Conservation (phyloP, 2,888 invertebrate species). For the Apotomis capreana region DNA sequence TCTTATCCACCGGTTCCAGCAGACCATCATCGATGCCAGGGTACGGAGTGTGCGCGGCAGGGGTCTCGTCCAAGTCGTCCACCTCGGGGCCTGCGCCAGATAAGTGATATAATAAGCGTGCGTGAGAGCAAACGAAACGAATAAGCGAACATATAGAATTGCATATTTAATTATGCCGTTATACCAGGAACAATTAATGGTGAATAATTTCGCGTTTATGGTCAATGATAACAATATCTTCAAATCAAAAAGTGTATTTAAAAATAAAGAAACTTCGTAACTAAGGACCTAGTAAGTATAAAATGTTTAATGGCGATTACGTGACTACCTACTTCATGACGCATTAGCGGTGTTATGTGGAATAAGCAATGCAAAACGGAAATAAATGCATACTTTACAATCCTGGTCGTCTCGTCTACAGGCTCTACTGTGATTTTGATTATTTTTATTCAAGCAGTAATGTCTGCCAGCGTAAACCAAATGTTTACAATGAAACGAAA, state of each 20-base stretch:
- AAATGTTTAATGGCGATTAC: not conserved
- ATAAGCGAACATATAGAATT: not conserved
- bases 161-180: too few relatives aligned
- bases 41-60: slow-evolving; percentile 63
- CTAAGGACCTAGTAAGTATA: not conserved
- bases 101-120: slow-evolving; percentile 4
- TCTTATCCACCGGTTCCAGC: slow-evolving; percentile 63
- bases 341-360: slow-evolving; percentile 3
- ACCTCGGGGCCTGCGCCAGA: slow-evolving; percentile 76
- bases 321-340: slow-evolving; percentile 14
- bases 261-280: too few relatives aligned
- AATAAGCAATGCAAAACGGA: not conserved
- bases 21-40: slow-evolving; percentile 87
- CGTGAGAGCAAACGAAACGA: slow-evolving; percentile 5
- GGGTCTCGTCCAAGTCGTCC: slow-evolving; percentile 78
- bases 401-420: not conserved
- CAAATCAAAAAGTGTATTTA: too few relatives aligned
- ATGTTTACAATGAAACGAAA: too few relatives aligned
- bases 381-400: slow-evolving; percentile 5
- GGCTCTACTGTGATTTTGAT: too few relatives aligned
- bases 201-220: too few relatives aligned
- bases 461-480: too few relatives aligned
- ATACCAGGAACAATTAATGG: too few relatives aligned
- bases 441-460: too few relatives aligned
- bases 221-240: too few relatives aligned